A percentile compares a stretch with the other conserved stretches of the same genome.
These are phyloP conservation scores for Metridium senile DNA, from an alignment of 92 coral and sea anemone genomes.

Conservation along the genomic window DNA sequence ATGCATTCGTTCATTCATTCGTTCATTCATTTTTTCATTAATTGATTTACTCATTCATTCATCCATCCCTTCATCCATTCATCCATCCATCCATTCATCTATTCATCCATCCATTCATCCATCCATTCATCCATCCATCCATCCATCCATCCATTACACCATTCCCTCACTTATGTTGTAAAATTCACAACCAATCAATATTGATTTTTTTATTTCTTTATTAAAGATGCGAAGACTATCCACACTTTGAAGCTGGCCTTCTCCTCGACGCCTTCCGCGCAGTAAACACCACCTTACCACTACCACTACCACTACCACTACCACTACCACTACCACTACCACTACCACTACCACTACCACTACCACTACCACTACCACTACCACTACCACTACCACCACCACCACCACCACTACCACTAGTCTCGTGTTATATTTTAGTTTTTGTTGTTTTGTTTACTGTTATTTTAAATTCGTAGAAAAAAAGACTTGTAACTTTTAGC, in stretches of 20 bases:
- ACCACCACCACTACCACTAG: neutral
- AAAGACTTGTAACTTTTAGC: too few species aligned
- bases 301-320: neutral
- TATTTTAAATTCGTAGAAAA: too few species aligned
- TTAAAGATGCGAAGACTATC: conserved; percentile 89
- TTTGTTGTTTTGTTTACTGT: too few species aligned
- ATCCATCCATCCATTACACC: neutral
- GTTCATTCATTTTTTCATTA: too few species aligned
- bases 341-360: too few species aligned
- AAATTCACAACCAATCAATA: too few species aligned
- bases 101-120: neutral
- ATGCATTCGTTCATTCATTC: too few species aligned
- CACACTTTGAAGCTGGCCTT: conserved; percentile 95
- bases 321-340: neutral
- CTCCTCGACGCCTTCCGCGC: conserved; percentile 85
- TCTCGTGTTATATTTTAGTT: too few species aligned
- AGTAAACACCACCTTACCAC: conserved; percentile 8
- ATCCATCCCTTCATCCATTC: too few species aligned
- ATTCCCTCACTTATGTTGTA: neutral
- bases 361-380: too few species aligned
- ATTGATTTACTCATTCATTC: too few species aligned
- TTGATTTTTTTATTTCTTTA: conserved; percentile 9
- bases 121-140: neutral
- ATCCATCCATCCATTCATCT: neutral
- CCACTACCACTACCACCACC: too few species aligned